Evolutionary conservation across 1,140 invertebrate species (phyloP).

Genomic region (Platyura marginata): DNA sequence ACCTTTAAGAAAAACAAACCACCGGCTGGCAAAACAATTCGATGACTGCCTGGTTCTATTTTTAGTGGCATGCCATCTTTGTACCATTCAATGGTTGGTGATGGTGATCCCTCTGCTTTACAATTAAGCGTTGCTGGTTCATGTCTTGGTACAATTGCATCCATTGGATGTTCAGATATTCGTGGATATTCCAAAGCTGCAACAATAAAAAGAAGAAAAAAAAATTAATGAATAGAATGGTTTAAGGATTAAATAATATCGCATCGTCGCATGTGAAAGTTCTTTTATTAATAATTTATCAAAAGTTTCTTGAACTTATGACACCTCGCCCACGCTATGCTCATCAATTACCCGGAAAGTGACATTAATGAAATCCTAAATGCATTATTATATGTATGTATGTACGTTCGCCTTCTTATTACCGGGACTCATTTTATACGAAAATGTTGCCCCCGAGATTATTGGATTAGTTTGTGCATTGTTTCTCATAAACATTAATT

Average conservation of each 20-base stretch:
- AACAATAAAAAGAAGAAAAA: too few species aligned
- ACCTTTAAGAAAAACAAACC: slow-evolving; percentile 58
- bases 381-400: too few species aligned
- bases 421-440: background rate
- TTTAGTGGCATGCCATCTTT: slow-evolving; percentile 37
- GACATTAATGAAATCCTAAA: background rate
- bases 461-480: background rate
- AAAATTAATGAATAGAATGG: too few species aligned
- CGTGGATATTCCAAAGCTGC: slow-evolving; percentile 39
- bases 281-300: background rate
- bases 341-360: background rate
- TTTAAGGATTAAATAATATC: too few species aligned
- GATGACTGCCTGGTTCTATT: slow-evolving; percentile 29
- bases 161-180: slow-evolving; percentile 54
- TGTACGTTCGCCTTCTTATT: background rate
- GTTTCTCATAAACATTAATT: background rate
- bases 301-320: background rate
- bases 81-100: slow-evolving; percentile 41
- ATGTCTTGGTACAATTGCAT: slow-evolving; percentile 49
- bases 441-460: background rate
- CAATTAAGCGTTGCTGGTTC: slow-evolving; percentile 46
- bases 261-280: too few species aligned
- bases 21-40: slow-evolving; percentile 40
- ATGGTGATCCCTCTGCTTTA: slow-evolving; percentile 42
- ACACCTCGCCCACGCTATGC: background rate